Percentiles rank a stretch among this genome's conserved stretches.
phyloP scores from a whole-genome alignment of 2,888 invertebrate genomes.

The Drosophila tripunctata region DNA sequence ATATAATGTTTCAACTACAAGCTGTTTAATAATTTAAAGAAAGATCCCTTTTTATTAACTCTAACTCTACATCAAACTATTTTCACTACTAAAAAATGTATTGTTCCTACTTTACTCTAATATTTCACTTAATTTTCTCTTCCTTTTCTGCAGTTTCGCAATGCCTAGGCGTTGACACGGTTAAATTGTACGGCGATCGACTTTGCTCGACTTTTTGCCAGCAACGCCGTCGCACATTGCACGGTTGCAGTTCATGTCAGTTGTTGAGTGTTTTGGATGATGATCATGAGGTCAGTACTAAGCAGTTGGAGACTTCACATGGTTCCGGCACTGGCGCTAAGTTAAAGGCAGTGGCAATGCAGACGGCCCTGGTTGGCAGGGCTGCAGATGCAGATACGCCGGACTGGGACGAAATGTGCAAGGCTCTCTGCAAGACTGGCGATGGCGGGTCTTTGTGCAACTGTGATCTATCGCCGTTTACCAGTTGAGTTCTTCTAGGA shows the following conservation, averaged over 20 bases:
- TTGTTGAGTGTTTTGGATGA: constrained; percentile 33
- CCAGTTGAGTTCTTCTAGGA: constrained; percentile 42
- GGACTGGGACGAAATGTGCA: constrained; percentile 89
- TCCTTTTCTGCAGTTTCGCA: neutral
- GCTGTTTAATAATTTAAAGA: too few species aligned
- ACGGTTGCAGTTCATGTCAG: constrained; percentile 81
- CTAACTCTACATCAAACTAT: too few species aligned
- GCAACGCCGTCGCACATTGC: constrained; percentile 65
- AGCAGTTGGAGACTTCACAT: constrained; percentile 52
- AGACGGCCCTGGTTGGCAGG: neutral
- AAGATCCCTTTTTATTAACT: too few species aligned
- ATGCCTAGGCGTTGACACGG: constrained; percentile 20
- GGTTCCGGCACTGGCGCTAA: constrained; percentile 34
- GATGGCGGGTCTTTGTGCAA: constrained; percentile 91
- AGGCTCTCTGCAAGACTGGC: constrained; percentile 87
- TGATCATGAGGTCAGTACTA: constrained; percentile 46
- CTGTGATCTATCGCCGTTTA: constrained; percentile 89
- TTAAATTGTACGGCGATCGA: constrained; percentile 38
- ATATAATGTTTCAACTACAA: too few species aligned
- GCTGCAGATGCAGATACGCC: constrained; percentile 54
- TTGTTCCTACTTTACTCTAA: too few species aligned
- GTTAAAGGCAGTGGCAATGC: neutral
- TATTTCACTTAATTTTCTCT: too few species aligned
- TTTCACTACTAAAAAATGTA: too few species aligned
- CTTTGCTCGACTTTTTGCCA: constrained; percentile 80